Conservation (phyloP, 2,797 vertebrate species). For the Echeneis naucrates region DNA sequence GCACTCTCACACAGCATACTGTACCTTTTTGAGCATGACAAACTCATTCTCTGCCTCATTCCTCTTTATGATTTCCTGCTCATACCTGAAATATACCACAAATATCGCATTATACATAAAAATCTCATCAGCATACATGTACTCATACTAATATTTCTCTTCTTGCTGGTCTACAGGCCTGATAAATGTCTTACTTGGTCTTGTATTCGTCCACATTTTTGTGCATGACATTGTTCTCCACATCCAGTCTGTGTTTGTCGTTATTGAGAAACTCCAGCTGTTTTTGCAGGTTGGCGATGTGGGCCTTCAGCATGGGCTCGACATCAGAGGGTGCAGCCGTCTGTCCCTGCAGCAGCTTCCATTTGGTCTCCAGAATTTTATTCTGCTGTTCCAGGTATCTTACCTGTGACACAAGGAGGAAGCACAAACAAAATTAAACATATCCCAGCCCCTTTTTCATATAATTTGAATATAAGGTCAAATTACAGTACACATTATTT, state of each 20-base stretch:
- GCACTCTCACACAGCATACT: slow-evolving; percentile 2
- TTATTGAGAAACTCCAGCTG: slow-evolving; percentile 74
- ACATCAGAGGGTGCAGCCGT: slow-evolving; percentile 62
- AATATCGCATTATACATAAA: not conserved
- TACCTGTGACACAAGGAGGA: slow-evolving; percentile 78
- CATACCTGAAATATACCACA: slow-evolving; percentile 83
- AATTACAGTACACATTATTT: not conserved
- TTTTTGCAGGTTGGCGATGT: slow-evolving; percentile 79
- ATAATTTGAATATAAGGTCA: not conserved
- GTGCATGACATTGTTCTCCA: slow-evolving; percentile 83
- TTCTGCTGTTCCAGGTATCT: slow-evolving; percentile 91
- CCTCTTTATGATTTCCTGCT: slow-evolving; percentile 86
- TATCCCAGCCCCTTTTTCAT: not conserved
- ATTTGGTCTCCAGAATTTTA: slow-evolving; percentile 91
- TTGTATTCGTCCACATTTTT: slow-evolving; percentile 69
- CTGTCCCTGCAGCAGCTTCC: slow-evolving; percentile 85
- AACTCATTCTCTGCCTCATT: slow-evolving; percentile 87
- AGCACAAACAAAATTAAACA: not conserved
- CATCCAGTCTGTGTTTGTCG: slow-evolving; percentile 76
- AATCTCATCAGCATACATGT: not conserved
- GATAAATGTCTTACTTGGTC: slow-evolving; percentile 55
- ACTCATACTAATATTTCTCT: not conserved
- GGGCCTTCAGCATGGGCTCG: slow-evolving; percentile 83
- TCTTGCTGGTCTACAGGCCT: too few species aligned
- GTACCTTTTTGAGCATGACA: slow-evolving; percentile 90